A percentile compares a stretch with the other conserved stretches of the same genome.
phyloP scores from a whole-genome alignment of 2,797 vertebrate species.

The Macrochelys suwanniensis region DNA sequence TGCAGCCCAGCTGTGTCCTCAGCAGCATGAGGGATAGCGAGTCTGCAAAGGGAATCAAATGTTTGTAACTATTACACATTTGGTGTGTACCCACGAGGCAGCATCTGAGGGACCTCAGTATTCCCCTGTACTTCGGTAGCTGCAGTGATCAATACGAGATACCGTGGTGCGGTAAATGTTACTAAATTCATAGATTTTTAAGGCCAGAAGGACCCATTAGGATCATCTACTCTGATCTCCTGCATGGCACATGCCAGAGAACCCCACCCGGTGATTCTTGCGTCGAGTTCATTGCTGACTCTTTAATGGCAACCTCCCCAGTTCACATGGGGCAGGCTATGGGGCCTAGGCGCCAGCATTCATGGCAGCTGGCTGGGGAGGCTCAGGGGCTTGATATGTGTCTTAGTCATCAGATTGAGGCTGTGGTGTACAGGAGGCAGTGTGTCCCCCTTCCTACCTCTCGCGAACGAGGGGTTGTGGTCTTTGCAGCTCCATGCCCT shows the following conservation, averaged over 20 bases:
- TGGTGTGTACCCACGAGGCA: not conserved
- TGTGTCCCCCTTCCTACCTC: not conserved
- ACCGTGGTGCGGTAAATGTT: not conserved
- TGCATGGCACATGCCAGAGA: not conserved
- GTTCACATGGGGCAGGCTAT: not conserved
- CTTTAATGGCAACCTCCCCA: not conserved
- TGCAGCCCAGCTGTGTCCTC: not conserved
- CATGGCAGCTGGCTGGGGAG: not conserved
- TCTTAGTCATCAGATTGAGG: not conserved
- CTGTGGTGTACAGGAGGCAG: not conserved
- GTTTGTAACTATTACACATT: not conserved
- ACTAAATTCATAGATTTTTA: not conserved
- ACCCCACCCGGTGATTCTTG: not conserved
- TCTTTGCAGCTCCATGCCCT: not conserved
- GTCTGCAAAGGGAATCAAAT: not conserved
- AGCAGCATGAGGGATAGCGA: rapidly evolving
- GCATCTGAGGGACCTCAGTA: too few species aligned
- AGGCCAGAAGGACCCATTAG: not conserved
- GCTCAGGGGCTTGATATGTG: not conserved
- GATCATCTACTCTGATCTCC: not conserved
- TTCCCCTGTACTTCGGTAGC: not conserved
- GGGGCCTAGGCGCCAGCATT: not conserved
- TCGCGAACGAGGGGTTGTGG: not conserved
- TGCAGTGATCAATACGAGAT: not conserved
- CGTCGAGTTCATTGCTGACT: not conserved